Evolutionary conservation across 1,140 invertebrate genomes (phyloP), one percentile per base, ranked within the genome.

Genomic region (Neodiprion virginianus): DNA sequence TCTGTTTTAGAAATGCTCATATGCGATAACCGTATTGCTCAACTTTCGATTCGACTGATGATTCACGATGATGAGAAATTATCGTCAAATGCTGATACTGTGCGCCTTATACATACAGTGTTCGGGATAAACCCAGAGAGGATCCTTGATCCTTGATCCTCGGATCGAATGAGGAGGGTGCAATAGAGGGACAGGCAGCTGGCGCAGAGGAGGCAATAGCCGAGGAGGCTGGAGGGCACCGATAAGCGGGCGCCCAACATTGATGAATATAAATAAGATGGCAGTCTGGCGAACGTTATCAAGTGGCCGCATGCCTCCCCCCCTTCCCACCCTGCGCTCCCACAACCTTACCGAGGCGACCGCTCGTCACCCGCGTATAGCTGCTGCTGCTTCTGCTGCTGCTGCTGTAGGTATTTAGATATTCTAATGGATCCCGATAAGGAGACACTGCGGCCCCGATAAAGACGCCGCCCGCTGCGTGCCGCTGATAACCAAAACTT

Each of bases 231-330:
- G 53, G 11, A 61, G 53, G n/a, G 53, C n/a, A 61, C 53, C 53
- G 53, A 61, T 61, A 61, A 61, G 53, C 53, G n/a, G 53, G 11
- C 53, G 53, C n/a, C 53, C 53, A 61, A 61, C 11, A 61, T 61
- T 61, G 53, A 61, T 61, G 53, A 61, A 61, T 61, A 61, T 61
- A 61, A 61, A 61, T 61, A 61, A 61, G 53, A 61, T 61, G 53
- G 53, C 53, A 61, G 53, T 61, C 53, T 61, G 53, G 53, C 53
- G 53, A 61, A 17, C 53, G 53, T 61, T 61, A 61, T 61, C 53
- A 61, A 61, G 53, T 61, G 53, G 53, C 53, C 53, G 5, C 53
- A 61, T 14, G 53, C 53, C 53, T 61, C 11, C 11, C 11, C 11
- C 50, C 50, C 14, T 14, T 14, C 14, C 9, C 53, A 0, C n/a